phyloP scores from a whole-genome alignment of 2,888 invertebrate genomes.

The Eristalis arbustorum region DNA sequence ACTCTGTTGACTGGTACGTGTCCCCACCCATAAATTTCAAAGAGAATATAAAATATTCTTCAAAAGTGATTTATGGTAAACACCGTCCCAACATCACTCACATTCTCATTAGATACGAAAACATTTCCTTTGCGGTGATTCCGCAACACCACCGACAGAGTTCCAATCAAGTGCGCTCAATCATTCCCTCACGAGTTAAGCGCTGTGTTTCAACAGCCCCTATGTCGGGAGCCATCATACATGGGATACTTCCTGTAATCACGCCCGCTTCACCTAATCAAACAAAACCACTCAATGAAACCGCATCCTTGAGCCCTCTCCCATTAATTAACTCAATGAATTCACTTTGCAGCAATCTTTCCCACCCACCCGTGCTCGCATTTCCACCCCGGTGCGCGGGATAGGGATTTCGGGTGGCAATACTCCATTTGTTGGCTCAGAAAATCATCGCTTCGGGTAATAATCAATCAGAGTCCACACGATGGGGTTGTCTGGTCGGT shows the following conservation, averaged over 20 bases:
- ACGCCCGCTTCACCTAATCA: constrained; percentile 47
- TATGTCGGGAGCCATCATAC: background rate
- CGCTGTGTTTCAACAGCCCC: background rate
- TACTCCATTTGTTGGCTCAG: constrained; percentile 45
- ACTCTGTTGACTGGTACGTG: background rate
- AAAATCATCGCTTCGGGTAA: constrained; percentile 55
- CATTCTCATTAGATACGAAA: constrained; percentile 26
- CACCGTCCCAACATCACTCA: background rate
- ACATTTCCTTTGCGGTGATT: constrained; percentile 24
- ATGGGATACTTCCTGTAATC: constrained; percentile 7
- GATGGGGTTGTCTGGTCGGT: constrained; percentile 21
- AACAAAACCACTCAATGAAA: constrained; percentile 51
- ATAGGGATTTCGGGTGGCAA: background rate
- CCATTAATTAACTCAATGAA: constrained; percentile 57
- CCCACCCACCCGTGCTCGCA: background rate
- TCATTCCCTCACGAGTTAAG: background rate
- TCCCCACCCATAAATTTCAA: background rate
- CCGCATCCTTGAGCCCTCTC: constrained; percentile 44
- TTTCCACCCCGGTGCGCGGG: no score
- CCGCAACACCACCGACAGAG: constrained; percentile 10
- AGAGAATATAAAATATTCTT: background rate
- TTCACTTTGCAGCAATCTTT: constrained; percentile 45
- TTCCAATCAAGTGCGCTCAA: constrained; percentile 25
- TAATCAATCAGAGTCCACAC: constrained; percentile 57
- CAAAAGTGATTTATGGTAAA: background rate